Evolutionary conservation across 2,113 vertebrate genomes (phyloP).

Genomic region (Verasper variegatus): DNA sequence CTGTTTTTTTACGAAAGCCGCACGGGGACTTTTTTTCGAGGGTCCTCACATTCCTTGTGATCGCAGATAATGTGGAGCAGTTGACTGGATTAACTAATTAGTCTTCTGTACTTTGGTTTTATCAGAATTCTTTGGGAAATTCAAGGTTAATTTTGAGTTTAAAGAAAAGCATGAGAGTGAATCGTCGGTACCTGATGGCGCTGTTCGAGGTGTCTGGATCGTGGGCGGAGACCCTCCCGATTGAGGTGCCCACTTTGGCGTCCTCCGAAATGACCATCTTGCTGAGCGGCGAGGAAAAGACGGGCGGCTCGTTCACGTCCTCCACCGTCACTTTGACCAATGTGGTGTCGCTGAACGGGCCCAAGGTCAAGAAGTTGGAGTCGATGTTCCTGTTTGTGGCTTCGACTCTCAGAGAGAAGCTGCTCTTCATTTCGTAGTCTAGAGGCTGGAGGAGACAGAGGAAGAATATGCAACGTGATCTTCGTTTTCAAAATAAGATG

Average conservation of each 20-base stretch:
- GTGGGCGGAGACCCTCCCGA: slow-evolving; percentile 91
- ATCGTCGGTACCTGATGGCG: slow-evolving; percentile 86
- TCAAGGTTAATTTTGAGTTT: background rate
- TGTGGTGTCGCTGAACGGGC: slow-evolving; percentile 91
- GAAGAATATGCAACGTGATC: background rate
- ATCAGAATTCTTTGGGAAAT: too few relatives aligned
- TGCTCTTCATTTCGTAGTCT: slow-evolving; percentile 93
- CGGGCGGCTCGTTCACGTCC: slow-evolving; percentile 92
- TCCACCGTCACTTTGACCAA: slow-evolving; percentile 91
- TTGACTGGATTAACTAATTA: slow-evolving; percentile 7
- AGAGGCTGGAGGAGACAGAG: slow-evolving; percentile 83
- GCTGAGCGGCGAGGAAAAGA: slow-evolving; percentile 86
- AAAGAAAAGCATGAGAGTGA: background rate
- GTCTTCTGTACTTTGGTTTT: background rate
- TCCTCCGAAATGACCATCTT: slow-evolving; percentile 93
- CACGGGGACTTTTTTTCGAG: slow-evolving; percentile 2
- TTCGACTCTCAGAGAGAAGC: slow-evolving; percentile 91
- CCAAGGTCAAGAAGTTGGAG: slow-evolving; percentile 89
- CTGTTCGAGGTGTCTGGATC: slow-evolving; percentile 92
- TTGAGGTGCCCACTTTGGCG: slow-evolving; percentile 89
- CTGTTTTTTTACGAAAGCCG: slow-evolving; percentile 23
- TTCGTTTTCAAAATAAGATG: slow-evolving; percentile 10
- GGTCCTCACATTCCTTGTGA: slow-evolving; percentile 21
- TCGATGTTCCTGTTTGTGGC: slow-evolving; percentile 93
- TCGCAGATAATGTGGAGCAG: slow-evolving; percentile 18